Evolutionary conservation across 2,113 vertebrate species (phyloP).

Genomic region (Bombycilla garrulus): DNA sequence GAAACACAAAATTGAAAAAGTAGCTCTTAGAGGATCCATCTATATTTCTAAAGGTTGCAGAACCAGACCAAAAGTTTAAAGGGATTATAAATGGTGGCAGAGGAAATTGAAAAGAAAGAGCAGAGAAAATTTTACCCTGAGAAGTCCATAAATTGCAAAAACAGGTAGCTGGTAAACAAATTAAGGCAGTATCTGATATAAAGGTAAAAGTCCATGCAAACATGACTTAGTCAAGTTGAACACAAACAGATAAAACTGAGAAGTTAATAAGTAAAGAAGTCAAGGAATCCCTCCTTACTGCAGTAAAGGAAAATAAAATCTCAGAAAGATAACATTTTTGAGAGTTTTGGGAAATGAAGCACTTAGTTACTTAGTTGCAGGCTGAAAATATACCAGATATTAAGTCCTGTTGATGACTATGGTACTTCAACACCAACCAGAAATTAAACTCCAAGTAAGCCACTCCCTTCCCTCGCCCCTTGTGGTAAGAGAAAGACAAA

Average conservation of each 20-base stretch:
- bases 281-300: neutral
- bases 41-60: neutral
- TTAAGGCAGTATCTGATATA: neutral
- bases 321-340: neutral
- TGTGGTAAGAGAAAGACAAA: neutral
- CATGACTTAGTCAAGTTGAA: neutral
- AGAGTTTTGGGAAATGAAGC: neutral
- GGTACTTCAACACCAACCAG: neutral
- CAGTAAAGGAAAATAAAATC: neutral
- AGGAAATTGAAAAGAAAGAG: neutral
- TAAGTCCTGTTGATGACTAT: neutral
- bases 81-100: neutral
- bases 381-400: neutral
- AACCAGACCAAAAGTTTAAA: neutral
- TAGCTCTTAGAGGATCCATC: neutral
- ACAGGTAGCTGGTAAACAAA: neutral
- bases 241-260: neutral
- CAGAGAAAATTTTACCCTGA: neutral
- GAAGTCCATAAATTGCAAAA: neutral
- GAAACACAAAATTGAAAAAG: neutral
- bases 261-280: neutral
- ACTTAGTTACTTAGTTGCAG: accelerated
- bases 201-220: neutral
- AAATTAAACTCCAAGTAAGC: neutral
- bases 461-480: accelerated